These are phyloP conservation scores for Hydrozoanthus gracilis DNA, from an alignment of 92 coral and sea anemone species.

Conservation along the genomic window DNA sequence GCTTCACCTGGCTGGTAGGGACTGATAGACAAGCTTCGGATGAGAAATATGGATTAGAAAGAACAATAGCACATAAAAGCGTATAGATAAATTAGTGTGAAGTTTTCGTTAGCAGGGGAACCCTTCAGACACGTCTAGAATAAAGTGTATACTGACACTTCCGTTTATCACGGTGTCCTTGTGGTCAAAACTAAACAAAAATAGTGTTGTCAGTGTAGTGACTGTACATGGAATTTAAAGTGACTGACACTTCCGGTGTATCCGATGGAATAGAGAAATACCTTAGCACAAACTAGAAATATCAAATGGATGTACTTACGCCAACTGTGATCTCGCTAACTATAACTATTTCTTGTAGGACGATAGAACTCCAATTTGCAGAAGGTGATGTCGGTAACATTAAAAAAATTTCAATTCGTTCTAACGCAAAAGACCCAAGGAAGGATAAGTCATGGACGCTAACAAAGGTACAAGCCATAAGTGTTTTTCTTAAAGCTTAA, in stretches of 20 bases:
- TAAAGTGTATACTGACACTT: background rate
- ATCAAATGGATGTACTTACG: background rate
- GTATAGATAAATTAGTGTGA: background rate
- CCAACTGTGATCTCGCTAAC: background rate
- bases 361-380: too few relatives aligned
- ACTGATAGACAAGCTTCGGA: background rate
- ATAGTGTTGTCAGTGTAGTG: background rate
- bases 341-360: too few relatives aligned
- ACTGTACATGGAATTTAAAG: too few relatives aligned
- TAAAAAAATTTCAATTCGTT: too few relatives aligned
- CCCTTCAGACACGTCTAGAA: constrained; percentile 14
- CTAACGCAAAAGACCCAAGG: too few relatives aligned
- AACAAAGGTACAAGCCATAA: too few relatives aligned
- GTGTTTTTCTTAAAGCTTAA: too few relatives aligned
- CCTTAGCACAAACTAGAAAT: constrained; percentile 7
- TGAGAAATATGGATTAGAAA: constrained; percentile 1
- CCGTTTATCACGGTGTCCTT: constrained; percentile 10
- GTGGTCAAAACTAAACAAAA: background rate
- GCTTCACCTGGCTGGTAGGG: background rate
- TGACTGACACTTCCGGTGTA: background rate
- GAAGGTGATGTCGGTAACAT: too few relatives aligned
- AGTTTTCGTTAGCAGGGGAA: background rate
- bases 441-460: too few relatives aligned
- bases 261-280: background rate
- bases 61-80: background rate